These are phyloP conservation scores for Harmothoe impar DNA, from an alignment of 2,888 invertebrate genomes.

Conservation along the genomic window DNA sequence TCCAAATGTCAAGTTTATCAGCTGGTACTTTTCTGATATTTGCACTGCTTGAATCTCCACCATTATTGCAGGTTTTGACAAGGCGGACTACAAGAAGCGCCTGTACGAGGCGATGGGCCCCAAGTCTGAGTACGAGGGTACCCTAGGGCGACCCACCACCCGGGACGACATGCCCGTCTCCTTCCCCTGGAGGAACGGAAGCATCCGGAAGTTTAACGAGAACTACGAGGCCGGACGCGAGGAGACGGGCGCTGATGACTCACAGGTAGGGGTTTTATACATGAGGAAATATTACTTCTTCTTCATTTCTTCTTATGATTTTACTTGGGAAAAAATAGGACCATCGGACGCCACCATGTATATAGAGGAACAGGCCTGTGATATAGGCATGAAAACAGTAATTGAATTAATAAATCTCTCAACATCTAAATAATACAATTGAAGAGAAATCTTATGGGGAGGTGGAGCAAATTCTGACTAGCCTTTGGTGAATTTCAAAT, in stretches of 20 bases:
- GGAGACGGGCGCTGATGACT: slow-evolving; percentile 30
- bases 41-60: not conserved
- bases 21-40: not conserved
- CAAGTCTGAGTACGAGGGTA: slow-evolving; percentile 7
- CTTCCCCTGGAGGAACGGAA: slow-evolving; percentile 40
- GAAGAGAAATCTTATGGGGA: no score
- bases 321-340: no score
- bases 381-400: no score
- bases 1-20: no score
- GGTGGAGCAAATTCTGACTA: no score
- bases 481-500: no score
- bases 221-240: not conserved
- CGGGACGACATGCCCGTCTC: not conserved
- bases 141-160: not conserved
- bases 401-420: no score
- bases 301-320: no score
- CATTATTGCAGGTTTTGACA: slow-evolving; percentile 41
- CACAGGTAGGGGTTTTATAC: not conserved
- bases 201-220: slow-evolving; percentile 7
- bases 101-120: slow-evolving; percentile 27
- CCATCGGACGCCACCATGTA: no score
- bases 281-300: not conserved
- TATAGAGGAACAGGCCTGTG: no score
- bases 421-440: no score
- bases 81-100: slow-evolving; percentile 49